Evolutionary conservation across 2,888 invertebrate genomes (phyloP), one percentile per base, ranked within the genome.

Genomic region (Lepidochrysops patricia): DNA sequence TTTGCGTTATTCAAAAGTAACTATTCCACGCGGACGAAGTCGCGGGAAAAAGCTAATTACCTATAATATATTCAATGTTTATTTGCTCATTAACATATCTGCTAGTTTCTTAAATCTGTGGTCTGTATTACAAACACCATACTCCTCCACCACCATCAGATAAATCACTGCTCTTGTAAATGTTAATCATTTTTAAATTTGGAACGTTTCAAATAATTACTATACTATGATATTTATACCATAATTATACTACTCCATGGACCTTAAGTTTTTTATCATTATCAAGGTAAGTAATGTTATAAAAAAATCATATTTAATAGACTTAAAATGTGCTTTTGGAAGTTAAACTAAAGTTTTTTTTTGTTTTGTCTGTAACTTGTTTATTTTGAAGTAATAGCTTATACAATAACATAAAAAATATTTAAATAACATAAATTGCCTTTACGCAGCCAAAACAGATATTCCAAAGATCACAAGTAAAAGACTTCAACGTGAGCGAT

Each of bases 161-260:
- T 60, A 60, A 61, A 60, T 48, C 60, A 60, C 57, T 60, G 60
- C 61, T 59, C 48, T 59, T 57, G 63, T 13, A 60, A 61, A 63
- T 58, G 63, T 60, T 61, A 57, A 57, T 43, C 43, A 57, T 43
- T 26, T 57, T 57, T 43, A 57, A 57, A 29, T 57, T 57, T 37
- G 37, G 25, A 23, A 57, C 23, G 12, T 26, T 34, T 15, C 4
- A 34, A 27, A 57, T 57, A 57, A 57, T 57, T 43, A 57, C 9
- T 13, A 37, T 57, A 27, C 23, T 57, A 23, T 23, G 35, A 57
- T 25, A 57, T 57, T 25, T 37, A 57, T 15, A 26, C 25, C 34
- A 26, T 37, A 37, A 37, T 37, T 43, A 43, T 23, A 19, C 15
- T 19, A 43, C 19, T 1, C 1, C 19, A 29, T 29, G 43, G 23